Evolutionary conservation across 2,113 vertebrate genomes (phyloP), one percentile per base, ranked within the genome.

Genomic region (Triplophysa tibetana): DNA sequence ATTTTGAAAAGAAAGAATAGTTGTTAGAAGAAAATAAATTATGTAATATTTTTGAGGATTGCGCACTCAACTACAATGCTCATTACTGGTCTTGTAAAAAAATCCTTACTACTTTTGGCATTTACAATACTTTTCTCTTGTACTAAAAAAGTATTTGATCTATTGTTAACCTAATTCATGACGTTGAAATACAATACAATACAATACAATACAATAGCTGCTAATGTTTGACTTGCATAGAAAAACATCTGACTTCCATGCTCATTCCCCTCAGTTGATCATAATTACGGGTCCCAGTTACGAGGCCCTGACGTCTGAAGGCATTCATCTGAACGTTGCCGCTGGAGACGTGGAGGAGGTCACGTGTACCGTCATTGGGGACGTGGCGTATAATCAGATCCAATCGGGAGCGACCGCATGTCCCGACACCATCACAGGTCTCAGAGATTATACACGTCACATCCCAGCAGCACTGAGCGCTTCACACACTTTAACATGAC

Each of bases 271-370:
- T 0, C 8, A 96, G 92, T 89, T 97, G 60, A 96, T 97, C 56
- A 96, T 97, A 89, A 95, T 97, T 50, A 95, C 95, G 0, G 94
- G 95, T 17, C 92, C 95, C 0, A 91, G 92, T 75, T 97, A 96
- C 0, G 95, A 96, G 33, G 89, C 94, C 2, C 88, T 97, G 83
- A 84, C 95, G 0, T 93, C 95, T 0, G 95, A 96, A 78, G 93
- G 94, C 63, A 93, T 97, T 88, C 95, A 95, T 81, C 92, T 97
- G 79, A 95, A 94, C 4, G 82, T 95, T 85, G 86, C 88, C 0
- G 80, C 88, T 0, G 85, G 86, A 66, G 91, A 85, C 12, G 88
- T 92, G 3, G 93, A 95, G 16, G 94, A 95, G 43, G 90, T 94
- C 80, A 91, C 94, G 9, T 96, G 95, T 19, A 85, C 94, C 0